Conservation (phyloP, 64 coral and sea anemone genomes). For the Stichodactyla helianthus region DNA sequence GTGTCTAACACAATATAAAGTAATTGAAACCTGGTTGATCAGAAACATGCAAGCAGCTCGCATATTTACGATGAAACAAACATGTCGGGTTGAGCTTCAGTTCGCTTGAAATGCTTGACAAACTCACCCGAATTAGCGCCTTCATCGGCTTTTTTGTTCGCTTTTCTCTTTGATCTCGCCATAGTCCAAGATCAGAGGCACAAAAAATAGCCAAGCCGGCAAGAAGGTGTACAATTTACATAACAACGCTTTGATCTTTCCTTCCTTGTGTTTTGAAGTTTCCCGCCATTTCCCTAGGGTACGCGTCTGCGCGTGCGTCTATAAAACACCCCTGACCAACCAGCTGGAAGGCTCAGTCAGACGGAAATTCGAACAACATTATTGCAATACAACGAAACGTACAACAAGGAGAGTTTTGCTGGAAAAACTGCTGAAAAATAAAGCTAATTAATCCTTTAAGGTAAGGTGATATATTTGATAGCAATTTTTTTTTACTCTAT, state of each 20-base stretch:
- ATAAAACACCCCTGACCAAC: background rate
- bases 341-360: constrained; percentile 20
- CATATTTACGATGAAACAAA: background rate
- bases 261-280: constrained; percentile 29
- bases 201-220: background rate
- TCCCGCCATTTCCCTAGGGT: constrained; percentile 9
- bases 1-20: background rate
- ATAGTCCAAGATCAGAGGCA: constrained; percentile 21
- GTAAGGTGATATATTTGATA: background rate
- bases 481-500: background rate
- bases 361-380: background rate
- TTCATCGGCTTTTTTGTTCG: constrained; percentile 21
- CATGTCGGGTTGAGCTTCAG: background rate
- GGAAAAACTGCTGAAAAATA: background rate
- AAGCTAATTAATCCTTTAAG: background rate
- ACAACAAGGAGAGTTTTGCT: background rate
- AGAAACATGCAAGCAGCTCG: background rate
- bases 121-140: constrained; percentile 10
- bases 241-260: background rate
- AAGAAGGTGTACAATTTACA: background rate
- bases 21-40: background rate
- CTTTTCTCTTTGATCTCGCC: constrained; percentile 56
- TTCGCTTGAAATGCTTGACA: background rate
- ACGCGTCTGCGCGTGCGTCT: background rate
- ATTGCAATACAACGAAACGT: background rate